A percentile compares a stretch with the other conserved stretches of the same genome.
These are phyloP conservation scores for Dendropsophus ebraccatus DNA, from an alignment of 2,113 vertebrate species.

Conservation along the genomic window DNA sequence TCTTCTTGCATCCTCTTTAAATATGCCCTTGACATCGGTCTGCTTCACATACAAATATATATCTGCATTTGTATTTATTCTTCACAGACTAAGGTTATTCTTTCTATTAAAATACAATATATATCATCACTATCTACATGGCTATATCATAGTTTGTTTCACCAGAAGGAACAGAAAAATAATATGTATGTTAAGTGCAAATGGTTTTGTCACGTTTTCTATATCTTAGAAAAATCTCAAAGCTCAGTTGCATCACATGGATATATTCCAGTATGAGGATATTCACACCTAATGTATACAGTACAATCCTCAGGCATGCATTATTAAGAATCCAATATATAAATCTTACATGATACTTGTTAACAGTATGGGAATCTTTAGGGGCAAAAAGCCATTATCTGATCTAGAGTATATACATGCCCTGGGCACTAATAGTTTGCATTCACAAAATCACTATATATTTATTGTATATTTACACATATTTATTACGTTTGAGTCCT, in stretches of 20 bases:
- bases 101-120: background rate
- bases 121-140: background rate
- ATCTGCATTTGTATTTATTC: no score
- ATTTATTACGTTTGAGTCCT: background rate
- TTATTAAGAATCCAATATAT: conserved; percentile 6
- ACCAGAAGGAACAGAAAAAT: background rate
- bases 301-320: background rate
- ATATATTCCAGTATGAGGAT: background rate
- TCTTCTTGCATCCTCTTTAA: no score
- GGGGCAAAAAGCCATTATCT: background rate
- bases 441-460: background rate
- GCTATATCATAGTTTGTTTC: background rate
- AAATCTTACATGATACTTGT: background rate
- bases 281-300: background rate
- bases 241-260: background rate
- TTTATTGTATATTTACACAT: background rate
- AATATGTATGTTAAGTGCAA: background rate
- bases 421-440: background rate
- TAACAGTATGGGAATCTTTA: background rate
- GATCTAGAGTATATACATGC: background rate
- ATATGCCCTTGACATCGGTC: no score
- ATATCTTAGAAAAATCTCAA: background rate
- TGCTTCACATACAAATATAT: no score
- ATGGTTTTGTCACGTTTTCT: background rate
- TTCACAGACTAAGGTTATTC: no score